These are phyloP conservation scores for Hemitrygon akajei DNA, from an alignment of 2,797 vertebrate species.

Conservation along the genomic window DNA sequence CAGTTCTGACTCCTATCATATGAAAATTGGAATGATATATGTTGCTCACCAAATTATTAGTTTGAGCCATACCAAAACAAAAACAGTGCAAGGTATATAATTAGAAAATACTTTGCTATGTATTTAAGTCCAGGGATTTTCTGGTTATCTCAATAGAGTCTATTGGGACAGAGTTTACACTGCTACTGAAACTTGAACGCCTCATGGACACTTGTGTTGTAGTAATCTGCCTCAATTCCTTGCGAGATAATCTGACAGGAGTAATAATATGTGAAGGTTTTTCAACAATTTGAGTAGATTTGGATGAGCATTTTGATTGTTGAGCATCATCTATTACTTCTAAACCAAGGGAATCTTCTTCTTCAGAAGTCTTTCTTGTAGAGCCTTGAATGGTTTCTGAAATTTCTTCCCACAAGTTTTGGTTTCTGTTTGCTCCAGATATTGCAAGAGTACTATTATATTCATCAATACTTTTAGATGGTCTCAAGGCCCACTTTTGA, in stretches of 20 bases:
- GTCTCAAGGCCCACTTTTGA: constrained; percentile 46
- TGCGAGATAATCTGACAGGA: constrained; percentile 61
- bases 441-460: constrained; percentile 41
- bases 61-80: not conserved
- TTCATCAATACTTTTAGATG: constrained; percentile 46
- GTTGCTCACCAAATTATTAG: not conserved
- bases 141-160: constrained; percentile 66
- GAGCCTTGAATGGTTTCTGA: constrained; percentile 42
- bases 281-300: constrained; percentile 43
- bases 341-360: constrained; percentile 40
- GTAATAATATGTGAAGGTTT: constrained; percentile 49
- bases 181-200: constrained; percentile 51
- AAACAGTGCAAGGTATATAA: not conserved
- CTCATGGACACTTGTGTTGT: constrained; percentile 54
- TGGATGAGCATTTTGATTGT: constrained; percentile 41
- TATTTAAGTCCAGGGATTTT: constrained; percentile 52
- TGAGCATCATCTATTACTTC: constrained; percentile 45
- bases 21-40: not conserved
- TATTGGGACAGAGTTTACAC: constrained; percentile 53
- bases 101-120: constrained; percentile 40
- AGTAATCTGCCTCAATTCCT: constrained; percentile 65
- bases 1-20: not conserved
- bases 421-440: constrained; percentile 43
- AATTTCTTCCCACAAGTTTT: constrained; percentile 43
- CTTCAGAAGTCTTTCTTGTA: constrained; percentile 41